Base-by-base conservation (phyloP, 2,797 vertebrate genomes). In the Pipistrellus pipistrellus region DNA sequence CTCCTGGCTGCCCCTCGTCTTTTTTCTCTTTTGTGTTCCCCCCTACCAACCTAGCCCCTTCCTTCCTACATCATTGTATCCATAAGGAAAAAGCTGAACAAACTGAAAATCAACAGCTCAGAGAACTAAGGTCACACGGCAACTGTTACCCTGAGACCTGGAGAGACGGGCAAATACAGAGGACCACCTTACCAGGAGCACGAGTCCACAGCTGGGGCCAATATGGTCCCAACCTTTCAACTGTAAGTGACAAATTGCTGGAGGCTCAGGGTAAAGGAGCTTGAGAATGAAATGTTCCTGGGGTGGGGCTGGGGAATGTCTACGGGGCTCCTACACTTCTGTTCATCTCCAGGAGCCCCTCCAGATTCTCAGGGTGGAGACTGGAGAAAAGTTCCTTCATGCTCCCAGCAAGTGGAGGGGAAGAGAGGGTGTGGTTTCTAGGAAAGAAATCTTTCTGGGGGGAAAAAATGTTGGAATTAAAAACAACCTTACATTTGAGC, bases 371-470 rank as follows among this genome's bases (percentile, higher is more conserved):
- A 30, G 23, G 10, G 18, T 25, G 7, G 53, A 90, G 27, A 44
- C 2, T 44, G 17, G 15, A 83, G 46, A 51, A 59, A 85, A 25
- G 18, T 44, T 13, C 1, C 62, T 4, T 72, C 27, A 0, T 23
- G 30, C 55, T 87, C 53, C 44, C 21, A 11, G 3, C 5, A 85
- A 35, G 12, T 15, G 38, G 0, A 62, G 25, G 14, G 32, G 4
- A 2, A 48, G 46, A 38, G 17, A 53, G 6, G 4, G 15, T 51
- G 30, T 25, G 32, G 51, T 27, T 84, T 90, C 64, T 14, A 57
- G 38, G 55, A 83, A 90, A 85, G 71, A 59, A 85, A 21, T n/a
- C 18, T 92, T 80, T 68, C 57, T 64, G 35, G 10, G 46, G 81
- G 76, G 69, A 73, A n/a, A n/a, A 80, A 87, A 77, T 6, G 18